phyloP scores from a whole-genome alignment of 2,797 vertebrate species.

The Pelochelys cantorii region DNA sequence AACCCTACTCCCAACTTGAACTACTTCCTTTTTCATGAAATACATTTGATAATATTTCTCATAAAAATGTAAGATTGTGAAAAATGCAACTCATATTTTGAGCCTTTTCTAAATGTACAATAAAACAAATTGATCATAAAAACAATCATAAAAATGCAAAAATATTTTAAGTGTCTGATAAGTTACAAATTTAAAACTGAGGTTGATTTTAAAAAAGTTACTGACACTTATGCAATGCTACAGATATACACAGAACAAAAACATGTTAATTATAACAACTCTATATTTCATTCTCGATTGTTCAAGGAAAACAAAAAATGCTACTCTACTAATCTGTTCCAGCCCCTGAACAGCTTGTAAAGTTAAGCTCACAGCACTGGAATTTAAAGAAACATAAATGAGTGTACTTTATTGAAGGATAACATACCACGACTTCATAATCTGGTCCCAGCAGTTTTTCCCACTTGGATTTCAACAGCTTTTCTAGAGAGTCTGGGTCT shows the following conservation, averaged over 20 bases:
- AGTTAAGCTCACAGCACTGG: slow-evolving; percentile 36
- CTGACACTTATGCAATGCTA: slow-evolving; percentile 13
- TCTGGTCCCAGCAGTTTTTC: slow-evolving; percentile 90
- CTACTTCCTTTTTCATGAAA: slow-evolving; percentile 67
- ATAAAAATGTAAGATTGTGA: slow-evolving; percentile 69
- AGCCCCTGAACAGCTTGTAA: slow-evolving; percentile 18
- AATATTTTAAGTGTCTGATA: slow-evolving; percentile 63
- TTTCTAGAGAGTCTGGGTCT: slow-evolving; percentile 64
- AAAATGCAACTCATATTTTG: slow-evolving; percentile 62
- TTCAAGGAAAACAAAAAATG: slow-evolving; percentile 27
- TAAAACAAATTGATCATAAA: slow-evolving; percentile 77
- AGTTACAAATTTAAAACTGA: slow-evolving; percentile 66
- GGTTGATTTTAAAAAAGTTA: slow-evolving; percentile 21
- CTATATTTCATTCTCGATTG: slow-evolving; percentile 33
- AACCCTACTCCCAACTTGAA: slow-evolving; percentile 20
- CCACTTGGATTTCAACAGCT: slow-evolving; percentile 90
- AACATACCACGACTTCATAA: slow-evolving; percentile 93
- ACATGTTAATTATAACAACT: slow-evolving; percentile 44
- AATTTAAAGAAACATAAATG: slow-evolving; percentile 61
- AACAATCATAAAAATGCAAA: slow-evolving; percentile 73
- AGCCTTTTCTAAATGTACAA: slow-evolving; percentile 46
- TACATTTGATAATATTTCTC: slow-evolving; percentile 66
- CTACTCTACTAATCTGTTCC: slow-evolving; percentile 35
- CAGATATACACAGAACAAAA: slow-evolving; percentile 28
- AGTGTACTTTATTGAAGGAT: slow-evolving; percentile 48